Base-by-base conservation (phyloP, 2,113 vertebrate species). In the Agelaius tricolor region DNA sequence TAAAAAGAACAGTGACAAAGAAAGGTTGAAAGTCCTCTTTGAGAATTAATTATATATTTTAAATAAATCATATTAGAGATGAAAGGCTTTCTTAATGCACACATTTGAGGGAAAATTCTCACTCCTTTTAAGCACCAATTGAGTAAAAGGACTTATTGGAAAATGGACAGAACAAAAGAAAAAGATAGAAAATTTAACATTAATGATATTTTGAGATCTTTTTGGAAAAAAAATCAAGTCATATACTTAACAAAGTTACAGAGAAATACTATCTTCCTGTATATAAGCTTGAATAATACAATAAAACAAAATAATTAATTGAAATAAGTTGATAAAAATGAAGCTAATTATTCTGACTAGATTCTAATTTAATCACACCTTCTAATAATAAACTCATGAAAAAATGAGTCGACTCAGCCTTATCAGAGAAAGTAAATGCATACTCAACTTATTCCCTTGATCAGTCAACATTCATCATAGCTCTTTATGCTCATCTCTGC, bases 1-100 rank as follows among this genome's bases (percentile, higher is more conserved):
- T 76, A 30, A 41, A 87, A 90, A 65, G 63, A 92, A 62, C 15
- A 62, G 37, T 66, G 79, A 85, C 49, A 83, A 93, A 91, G 80
- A 44, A 85, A 85, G 11, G 28, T 74, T 86, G 55, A 84, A 90
- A 88, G 33, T 49, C 39, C n/a, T 85, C 54, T 78, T 51, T 77
- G 46, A 90, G 28, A 30, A 74, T 90, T 62, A 87, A 80, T 93
- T 83, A 58, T 54, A 3, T 77, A 77, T 80, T 93, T 88, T 55
- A 80, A 95, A 90, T 90, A 80, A 92, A 83, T 77, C 12, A 33
- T 80, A 76, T 58, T 83, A 66, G 81, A 95, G 11, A 31, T 51
- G 51, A 77, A 92, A 95, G 23, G 9, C 33, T 77, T 85, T 58
- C 30, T 82, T 90, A 93, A 79, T 57, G 27, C 37, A 41, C 46